Percentiles rank a stretch among this genome's conserved stretches.
Evolutionary conservation across 2,888 invertebrate genomes (phyloP).

Genomic region (Trachelus iudaicus): DNA sequence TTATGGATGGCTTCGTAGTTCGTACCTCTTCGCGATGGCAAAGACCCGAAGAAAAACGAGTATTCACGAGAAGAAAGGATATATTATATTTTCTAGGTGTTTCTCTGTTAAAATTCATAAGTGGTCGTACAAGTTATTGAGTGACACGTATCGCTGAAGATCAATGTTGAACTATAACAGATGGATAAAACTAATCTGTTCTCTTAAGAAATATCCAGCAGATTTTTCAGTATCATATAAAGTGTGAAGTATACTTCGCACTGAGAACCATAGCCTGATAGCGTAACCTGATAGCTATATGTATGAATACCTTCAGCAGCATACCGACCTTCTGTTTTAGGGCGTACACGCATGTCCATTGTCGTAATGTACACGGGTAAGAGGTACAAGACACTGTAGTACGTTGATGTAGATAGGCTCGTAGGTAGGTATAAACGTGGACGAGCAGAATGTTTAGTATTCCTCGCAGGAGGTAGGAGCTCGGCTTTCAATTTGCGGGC

Average conservation of each 20-base stretch:
- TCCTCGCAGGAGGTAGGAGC: constrained; percentile 37
- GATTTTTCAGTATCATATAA: not conserved
- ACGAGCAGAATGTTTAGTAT: constrained; percentile 52
- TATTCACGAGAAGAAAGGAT: not conserved
- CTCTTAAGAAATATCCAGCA: not conserved
- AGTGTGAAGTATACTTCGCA: not conserved
- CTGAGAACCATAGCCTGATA: not conserved
- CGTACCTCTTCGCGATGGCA: constrained; percentile 1
- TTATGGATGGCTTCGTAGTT: constrained; percentile 28
- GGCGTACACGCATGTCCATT: not conserved
- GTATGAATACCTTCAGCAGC: not conserved
- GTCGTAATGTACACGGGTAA: not conserved
- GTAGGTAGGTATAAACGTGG: constrained; percentile 14
- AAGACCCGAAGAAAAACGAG: constrained; percentile 2
- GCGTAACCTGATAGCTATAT: not conserved
- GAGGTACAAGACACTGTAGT: not conserved
- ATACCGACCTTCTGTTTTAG: not conserved
- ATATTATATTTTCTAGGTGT: not conserved
- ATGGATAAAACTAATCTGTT: not conserved
- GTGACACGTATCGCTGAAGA: not conserved
- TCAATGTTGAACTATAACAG: not conserved
- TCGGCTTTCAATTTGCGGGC: constrained; percentile 58
- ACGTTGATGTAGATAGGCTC: not conserved
- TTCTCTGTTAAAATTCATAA: not conserved
- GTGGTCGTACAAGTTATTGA: not conserved